phyloP scores from a whole-genome alignment of 2,888 invertebrate species.

The Cotesia congregata region DNA sequence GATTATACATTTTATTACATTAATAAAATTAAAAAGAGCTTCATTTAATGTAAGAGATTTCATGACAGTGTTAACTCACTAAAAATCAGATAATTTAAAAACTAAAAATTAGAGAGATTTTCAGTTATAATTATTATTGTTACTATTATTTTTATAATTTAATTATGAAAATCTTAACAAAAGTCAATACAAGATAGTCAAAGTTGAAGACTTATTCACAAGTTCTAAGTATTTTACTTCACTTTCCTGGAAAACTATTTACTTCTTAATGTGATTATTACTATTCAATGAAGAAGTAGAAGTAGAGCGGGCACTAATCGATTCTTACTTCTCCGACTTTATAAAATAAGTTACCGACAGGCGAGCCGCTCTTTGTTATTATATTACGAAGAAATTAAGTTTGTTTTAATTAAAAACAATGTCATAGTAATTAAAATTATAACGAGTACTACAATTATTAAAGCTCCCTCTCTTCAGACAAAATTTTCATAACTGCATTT shows the following conservation, averaged over 20 bases:
- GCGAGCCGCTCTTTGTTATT: background rate
- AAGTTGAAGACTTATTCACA: no score
- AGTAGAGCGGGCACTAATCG: background rate
- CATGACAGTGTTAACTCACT: background rate
- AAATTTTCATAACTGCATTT: no score
- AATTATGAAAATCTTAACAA: no score
- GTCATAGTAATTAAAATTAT: background rate
- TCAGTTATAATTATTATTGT: no score
- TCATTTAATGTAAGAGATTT: background rate
- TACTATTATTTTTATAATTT: no score
- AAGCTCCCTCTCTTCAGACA: no score
- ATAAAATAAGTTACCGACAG: no score
- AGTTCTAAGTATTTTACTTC: background rate
- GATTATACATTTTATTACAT: background rate
- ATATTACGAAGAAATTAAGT: background rate
- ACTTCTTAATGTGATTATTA: background rate
- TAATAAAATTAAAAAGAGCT: background rate
- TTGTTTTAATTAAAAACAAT: background rate
- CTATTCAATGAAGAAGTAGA: conserved; percentile 1
- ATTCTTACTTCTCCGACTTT: background rate
- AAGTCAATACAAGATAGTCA: no score
- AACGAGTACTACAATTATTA: no score
- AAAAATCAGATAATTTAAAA: background rate
- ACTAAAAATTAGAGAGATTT: background rate
- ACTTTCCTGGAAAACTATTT: background rate